A percentile compares a stretch with the other conserved stretches of the same genome.
Conservation (phyloP, 1,140 invertebrate species). For the Ericerus pela region DNA sequence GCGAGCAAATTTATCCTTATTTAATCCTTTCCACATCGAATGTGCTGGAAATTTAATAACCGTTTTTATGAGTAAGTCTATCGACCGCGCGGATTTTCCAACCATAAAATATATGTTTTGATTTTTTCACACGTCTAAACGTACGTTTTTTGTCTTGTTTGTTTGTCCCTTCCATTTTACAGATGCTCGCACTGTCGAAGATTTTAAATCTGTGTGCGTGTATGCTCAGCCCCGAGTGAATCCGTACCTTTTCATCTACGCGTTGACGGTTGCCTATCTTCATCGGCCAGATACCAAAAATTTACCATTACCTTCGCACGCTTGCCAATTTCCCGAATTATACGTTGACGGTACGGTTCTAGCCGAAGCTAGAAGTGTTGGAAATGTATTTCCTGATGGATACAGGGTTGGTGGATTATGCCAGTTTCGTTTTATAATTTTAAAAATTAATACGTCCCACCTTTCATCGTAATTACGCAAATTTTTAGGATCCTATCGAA, state of each 20-base stretch:
- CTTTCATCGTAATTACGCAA: not conserved
- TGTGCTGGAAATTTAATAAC: constrained; percentile 52
- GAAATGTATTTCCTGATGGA: constrained; percentile 43
- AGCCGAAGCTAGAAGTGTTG: constrained; percentile 46
- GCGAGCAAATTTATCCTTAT: constrained; percentile 55
- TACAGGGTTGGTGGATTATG: constrained; percentile 37
- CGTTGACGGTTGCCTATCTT: constrained; percentile 52
- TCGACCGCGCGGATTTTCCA: too few relatives aligned
- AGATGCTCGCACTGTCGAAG: constrained; percentile 52
- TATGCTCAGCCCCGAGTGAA: constrained; percentile 59
- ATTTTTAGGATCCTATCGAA: constrained; percentile 37
- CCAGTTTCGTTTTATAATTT: not conserved
- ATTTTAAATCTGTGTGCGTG: constrained; percentile 49
- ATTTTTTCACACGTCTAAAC: too few relatives aligned
- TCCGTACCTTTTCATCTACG: constrained; percentile 62
- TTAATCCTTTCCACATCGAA: constrained; percentile 51
- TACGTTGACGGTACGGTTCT: constrained; percentile 58
- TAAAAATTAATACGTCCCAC: not conserved
- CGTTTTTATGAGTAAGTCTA: constrained; percentile 45
- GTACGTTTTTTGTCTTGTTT: not conserved
- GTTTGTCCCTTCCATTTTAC: constrained; percentile 14
- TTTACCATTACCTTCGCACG: constrained; percentile 49
- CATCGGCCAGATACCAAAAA: constrained; percentile 59
- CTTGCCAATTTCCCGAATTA: constrained; percentile 59
- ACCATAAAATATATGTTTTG: too few relatives aligned